phyloP scores from a whole-genome alignment of 2,888 invertebrate genomes.

The Macropis europaea region DNA sequence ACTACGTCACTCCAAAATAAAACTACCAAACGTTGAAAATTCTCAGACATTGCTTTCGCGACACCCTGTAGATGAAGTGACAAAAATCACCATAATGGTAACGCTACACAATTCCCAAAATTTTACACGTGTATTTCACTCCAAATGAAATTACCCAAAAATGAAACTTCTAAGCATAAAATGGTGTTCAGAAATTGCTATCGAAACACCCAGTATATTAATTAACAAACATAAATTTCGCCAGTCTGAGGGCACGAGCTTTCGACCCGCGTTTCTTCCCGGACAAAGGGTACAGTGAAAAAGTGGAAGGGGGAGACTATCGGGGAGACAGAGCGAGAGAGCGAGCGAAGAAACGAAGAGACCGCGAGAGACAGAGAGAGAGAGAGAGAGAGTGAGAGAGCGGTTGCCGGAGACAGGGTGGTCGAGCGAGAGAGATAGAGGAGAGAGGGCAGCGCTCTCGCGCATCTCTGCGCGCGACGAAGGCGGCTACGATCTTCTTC shows the following conservation, averaged over 20 bases:
- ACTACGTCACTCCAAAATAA: too few relatives aligned
- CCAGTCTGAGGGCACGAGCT: constrained; percentile 55
- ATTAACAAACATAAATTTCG: too few relatives aligned
- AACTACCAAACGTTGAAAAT: too few relatives aligned
- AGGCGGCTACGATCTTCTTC: constrained; percentile 59
- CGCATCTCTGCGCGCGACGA: constrained; percentile 64
- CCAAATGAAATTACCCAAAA: too few relatives aligned
- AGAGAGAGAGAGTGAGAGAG: neutral
- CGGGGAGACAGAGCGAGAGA: constrained; percentile 10
- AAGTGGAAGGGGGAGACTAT: constrained; percentile 38
- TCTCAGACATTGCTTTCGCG: too few relatives aligned
- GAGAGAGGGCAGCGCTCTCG: constrained; percentile 53
- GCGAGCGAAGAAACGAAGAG: neutral
- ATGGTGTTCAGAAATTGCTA: too few relatives aligned
- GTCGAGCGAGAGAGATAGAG: constrained; percentile 15
- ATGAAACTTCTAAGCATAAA: too few relatives aligned
- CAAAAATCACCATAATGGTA: too few relatives aligned
- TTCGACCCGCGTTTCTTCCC: constrained; percentile 60
- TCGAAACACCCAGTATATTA: too few relatives aligned
- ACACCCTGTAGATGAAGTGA: too few relatives aligned
- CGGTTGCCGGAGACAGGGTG: constrained; percentile 17
- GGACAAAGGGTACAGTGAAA: constrained; percentile 56
- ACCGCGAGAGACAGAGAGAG: neutral
- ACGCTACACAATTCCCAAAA: too few relatives aligned
- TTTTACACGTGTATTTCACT: too few relatives aligned